Evolutionary conservation across 2,113 vertebrate species (phyloP).

Genomic region (Hoplias malabaricus): DNA sequence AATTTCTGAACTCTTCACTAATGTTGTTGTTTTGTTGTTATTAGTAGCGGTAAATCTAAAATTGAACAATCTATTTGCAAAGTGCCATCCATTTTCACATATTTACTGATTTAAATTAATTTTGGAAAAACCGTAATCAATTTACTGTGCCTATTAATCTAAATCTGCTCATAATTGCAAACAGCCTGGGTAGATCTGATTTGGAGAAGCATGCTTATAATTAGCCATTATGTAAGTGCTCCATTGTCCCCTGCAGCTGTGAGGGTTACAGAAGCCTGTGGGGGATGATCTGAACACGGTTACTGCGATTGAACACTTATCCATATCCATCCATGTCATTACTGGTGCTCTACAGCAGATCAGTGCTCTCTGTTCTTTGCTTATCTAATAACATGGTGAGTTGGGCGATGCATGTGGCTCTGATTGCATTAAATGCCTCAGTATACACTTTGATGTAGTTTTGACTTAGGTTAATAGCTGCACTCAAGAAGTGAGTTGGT

Average conservation of each 20-base stretch:
- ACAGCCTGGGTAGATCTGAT: constrained; percentile 24
- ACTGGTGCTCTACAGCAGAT: not conserved
- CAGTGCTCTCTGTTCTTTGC: not conserved
- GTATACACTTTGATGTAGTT: not conserved
- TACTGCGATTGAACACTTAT: not conserved
- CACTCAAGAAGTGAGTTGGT: not conserved
- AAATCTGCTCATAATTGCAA: constrained; percentile 42
- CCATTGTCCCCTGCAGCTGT: not conserved
- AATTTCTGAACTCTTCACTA: too few relatives aligned
- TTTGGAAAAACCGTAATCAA: constrained; percentile 22
- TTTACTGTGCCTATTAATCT: constrained; percentile 36
- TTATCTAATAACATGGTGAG: not conserved
- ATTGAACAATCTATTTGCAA: not conserved
- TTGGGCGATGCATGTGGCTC: not conserved
- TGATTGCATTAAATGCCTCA: not conserved
- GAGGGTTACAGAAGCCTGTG: not conserved
- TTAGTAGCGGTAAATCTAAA: not conserved
- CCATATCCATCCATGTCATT: not conserved
- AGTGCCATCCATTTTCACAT: not conserved
- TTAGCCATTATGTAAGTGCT: constrained; percentile 21
- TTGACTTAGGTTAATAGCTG: not conserved
- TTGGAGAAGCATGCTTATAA: constrained; percentile 18
- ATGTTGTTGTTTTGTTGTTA: too few relatives aligned
- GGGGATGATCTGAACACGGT: not conserved
- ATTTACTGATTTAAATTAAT: not conserved